A percentile compares a stretch with the other conserved stretches of the same genome.
Evolutionary conservation across 2,888 invertebrate species (phyloP).

Genomic region (Dusona sp.): DNA sequence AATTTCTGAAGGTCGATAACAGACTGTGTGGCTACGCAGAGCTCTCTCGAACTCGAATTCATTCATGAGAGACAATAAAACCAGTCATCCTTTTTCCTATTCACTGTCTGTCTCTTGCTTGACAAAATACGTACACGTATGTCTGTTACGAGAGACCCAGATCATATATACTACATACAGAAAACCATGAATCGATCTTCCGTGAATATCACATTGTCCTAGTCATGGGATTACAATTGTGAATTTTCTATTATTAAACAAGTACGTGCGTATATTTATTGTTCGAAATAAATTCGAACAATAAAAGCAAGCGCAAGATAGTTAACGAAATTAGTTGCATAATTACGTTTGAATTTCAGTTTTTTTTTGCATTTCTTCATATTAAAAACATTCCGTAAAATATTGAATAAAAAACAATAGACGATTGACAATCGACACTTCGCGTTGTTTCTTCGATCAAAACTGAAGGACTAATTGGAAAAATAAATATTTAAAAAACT

Average conservation of each 20-base stretch:
- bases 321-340: neutral
- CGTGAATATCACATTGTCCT: neutral
- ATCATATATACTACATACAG: neutral
- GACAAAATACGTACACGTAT: neutral
- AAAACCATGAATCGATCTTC: neutral
- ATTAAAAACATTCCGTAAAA: neutral
- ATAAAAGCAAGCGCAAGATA: neutral
- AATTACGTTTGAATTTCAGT: no score
- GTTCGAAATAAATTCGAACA: neutral
- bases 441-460: neutral
- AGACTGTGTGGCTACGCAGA: neutral
- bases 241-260: no score
- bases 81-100: neutral
- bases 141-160: neutral
- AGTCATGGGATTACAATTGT: neutral
- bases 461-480: neutral
- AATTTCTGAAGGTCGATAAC: neutral
- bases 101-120: neutral
- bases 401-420: neutral
- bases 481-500: neutral
- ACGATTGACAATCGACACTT: neutral
- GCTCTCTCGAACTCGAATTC: neutral
- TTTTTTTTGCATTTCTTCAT: no score
- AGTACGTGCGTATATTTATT: no score
- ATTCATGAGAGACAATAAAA: slow-evolving; percentile 29